Percentiles rank a stretch among this genome's conserved stretches.
Evolutionary conservation across 2,113 vertebrate genomes (phyloP).

Genomic region (Podiceps cristatus): DNA sequence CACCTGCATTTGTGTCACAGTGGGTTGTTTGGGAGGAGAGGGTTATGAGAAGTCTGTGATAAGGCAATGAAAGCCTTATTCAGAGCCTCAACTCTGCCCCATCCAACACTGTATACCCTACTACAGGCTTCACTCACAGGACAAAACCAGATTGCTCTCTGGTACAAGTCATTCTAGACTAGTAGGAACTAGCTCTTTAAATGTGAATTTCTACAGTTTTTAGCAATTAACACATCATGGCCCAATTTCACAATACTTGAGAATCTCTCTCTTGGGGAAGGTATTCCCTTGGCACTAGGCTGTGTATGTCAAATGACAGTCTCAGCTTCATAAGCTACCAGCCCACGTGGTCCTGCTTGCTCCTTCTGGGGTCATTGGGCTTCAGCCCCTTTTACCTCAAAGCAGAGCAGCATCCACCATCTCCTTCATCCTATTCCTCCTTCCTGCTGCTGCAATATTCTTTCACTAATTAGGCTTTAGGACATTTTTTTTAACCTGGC

Average conservation of each 20-base stretch:
- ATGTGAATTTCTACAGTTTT: background rate
- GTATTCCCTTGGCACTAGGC: background rate
- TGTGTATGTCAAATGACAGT: background rate
- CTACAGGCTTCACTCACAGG: background rate
- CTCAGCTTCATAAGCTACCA: background rate
- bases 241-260: background rate
- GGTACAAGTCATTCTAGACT: background rate
- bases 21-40: background rate
- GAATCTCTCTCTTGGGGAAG: background rate
- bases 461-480: slow-evolving; percentile 9
- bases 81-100: background rate
- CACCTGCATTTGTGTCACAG: background rate
- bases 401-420: background rate
- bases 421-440: background rate
- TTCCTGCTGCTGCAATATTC: background rate
- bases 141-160: background rate
- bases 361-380: background rate
- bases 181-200: background rate
- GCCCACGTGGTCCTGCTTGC: background rate
- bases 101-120: background rate
- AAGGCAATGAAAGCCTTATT: background rate
- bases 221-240: background rate
- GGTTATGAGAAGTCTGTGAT: background rate
- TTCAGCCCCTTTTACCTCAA: background rate
- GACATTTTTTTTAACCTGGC: background rate